phyloP scores from a whole-genome alignment of 1,140 invertebrate species.

The Littorina saxatilis region DNA sequence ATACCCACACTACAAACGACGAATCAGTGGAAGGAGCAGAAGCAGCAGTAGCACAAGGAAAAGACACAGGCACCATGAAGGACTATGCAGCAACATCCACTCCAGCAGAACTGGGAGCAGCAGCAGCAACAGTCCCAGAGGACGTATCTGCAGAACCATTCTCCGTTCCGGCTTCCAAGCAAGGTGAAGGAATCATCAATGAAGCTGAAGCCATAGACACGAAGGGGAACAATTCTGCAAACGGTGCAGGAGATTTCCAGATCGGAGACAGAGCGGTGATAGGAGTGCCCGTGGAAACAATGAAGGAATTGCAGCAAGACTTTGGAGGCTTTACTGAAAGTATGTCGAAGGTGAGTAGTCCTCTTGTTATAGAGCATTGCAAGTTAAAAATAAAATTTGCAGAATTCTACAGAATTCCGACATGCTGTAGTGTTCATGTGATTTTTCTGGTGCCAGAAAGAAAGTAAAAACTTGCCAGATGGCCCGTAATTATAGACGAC shows the following conservation, averaged over 20 bases:
- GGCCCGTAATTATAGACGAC: no score
- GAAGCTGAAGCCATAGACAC: background rate
- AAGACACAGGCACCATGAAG: no score
- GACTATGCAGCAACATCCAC: no score
- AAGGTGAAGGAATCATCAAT: background rate
- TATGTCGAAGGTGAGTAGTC: slow-evolving; percentile 14
- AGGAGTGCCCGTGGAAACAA: background rate
- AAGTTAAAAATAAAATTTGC: no score
- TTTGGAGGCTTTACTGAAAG: slow-evolving; percentile 5
- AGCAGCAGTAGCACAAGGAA: no score
- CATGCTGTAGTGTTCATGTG: no score
- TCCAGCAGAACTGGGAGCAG: slow-evolving; percentile 12
- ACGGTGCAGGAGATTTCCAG: background rate
- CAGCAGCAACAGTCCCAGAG: background rate
- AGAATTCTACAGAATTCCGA: no score
- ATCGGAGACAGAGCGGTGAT: slow-evolving; percentile 22
- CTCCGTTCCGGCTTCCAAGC: no score
- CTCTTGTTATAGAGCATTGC: background rate
- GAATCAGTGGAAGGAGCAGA: no score
- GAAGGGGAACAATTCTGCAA: background rate
- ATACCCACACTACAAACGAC: no score
- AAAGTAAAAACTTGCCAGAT: no score
- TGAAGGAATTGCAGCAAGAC: slow-evolving; percentile 18
- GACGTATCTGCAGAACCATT: background rate
- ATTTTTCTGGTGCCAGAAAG: no score